Base-by-base conservation (phyloP, 2,888 invertebrate species). In the Eulithis testata region DNA sequence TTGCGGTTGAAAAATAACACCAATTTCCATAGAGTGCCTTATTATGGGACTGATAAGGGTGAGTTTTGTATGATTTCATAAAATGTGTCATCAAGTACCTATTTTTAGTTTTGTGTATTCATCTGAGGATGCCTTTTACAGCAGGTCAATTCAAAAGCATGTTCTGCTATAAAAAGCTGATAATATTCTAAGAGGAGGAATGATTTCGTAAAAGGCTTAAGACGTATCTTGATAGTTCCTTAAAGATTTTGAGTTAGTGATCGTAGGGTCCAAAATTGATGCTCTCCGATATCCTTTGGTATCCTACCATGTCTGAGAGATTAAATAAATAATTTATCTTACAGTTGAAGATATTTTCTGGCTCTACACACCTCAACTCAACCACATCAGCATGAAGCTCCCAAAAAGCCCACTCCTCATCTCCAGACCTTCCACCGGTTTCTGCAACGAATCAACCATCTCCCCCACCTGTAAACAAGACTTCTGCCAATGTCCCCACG, bases 401-500 rank as follows among this genome's bases (percentile, higher is more conserved):
- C 97, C 96, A 0, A 86, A 96, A 0, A 94, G 96, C 70, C 96
- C 98, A 0, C 89, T 98, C 2, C 87, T 97, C 44, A 90, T 96
- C 2, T 87, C 95, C 5, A 92, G 95, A 70, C 94, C 98, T 0
- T 90, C 94, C 3, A 91, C 94, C 1, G 90, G 94, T 71, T 96
- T 97, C 81, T 98, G 98, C 83, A 97, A 97, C 78, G 94, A 95
- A 53, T 95, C 95, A 0, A 95, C 96, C 12, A 91, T 97, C 5
- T 86, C 87, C n/a, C 91, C 94, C 44, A 84, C 88, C 1, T 98
- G 98, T 76, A 90, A 94, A 3, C 87, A 91, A 3, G 94, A 95
- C 31, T 97, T 95, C 85, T 98, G 98, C 81, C 95, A 97, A 82
- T 98, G 98, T 75, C 94, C 96, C 1, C 97, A 98, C 81, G 95